phyloP scores from a whole-genome alignment of 2,888 invertebrate species.

The Spicauda simplicius region DNA sequence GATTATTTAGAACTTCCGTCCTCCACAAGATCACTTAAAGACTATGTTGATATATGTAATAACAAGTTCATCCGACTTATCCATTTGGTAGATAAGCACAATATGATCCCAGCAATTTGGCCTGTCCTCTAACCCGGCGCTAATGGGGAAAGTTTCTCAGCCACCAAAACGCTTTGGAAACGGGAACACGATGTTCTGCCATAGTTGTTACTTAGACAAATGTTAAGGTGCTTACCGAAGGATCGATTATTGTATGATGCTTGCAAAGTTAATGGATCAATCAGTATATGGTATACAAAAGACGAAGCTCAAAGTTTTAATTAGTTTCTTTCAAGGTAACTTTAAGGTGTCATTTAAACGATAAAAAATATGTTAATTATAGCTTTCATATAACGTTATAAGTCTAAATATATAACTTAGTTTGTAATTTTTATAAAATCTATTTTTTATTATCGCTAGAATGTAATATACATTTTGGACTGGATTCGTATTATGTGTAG shows the following conservation, averaged over 20 bases:
- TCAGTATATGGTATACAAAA: too few species aligned
- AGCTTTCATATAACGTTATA: too few species aligned
- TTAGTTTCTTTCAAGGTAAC: too few species aligned
- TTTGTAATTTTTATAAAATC: too few species aligned
- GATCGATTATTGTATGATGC: not conserved
- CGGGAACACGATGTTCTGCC: constrained; percentile 10
- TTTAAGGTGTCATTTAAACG: too few species aligned
- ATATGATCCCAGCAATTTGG: constrained; percentile 19
- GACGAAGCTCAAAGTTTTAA: too few species aligned
- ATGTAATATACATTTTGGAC: too few species aligned
- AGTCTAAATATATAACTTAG: too few species aligned
- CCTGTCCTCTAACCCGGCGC: constrained; percentile 15
- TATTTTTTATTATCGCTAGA: too few species aligned
- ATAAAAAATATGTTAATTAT: too few species aligned
- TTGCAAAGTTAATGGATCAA: not conserved
- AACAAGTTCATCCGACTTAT: constrained; percentile 18
- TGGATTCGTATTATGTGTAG: too few species aligned
- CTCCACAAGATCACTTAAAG: constrained; percentile 20
- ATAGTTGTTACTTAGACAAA: not conserved
- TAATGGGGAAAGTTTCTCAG: constrained; percentile 34
- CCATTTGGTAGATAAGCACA: constrained; percentile 18
- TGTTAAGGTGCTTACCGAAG: not conserved
- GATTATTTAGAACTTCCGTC: not conserved
- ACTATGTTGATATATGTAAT: constrained; percentile 20
- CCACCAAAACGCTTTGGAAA: constrained; percentile 16